Conservation (phyloP, 2,797 vertebrate genomes). For the Paratrypauchen microcephalus region DNA sequence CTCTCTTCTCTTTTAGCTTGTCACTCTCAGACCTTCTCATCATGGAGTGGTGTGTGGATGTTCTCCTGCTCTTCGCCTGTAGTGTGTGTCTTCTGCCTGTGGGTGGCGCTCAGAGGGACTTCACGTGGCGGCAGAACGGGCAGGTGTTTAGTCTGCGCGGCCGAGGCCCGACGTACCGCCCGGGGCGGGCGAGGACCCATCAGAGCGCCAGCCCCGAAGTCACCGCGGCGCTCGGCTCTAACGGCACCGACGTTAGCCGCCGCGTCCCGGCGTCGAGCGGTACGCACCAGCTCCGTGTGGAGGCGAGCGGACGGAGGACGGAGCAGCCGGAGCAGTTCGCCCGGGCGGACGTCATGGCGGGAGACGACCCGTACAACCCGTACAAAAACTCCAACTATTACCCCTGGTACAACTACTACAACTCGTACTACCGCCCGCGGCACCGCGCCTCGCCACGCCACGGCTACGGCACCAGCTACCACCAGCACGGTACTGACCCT, state of each 20-base stretch:
- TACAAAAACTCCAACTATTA: slow-evolving; percentile 88
- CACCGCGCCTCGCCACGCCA: slow-evolving; percentile 67
- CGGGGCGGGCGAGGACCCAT: slow-evolving; percentile 62
- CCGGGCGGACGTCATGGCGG: slow-evolving; percentile 78
- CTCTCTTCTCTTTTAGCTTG: background rate
- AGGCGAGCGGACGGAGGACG: slow-evolving; percentile 52
- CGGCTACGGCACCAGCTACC: slow-evolving; percentile 86
- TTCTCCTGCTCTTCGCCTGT: slow-evolving; percentile 2
- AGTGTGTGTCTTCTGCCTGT: background rate
- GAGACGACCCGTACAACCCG: slow-evolving; percentile 88
- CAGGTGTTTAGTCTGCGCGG: slow-evolving; percentile 85
- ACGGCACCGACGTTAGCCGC: slow-evolving; percentile 51
- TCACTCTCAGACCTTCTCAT: background rate
- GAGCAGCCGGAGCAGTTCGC: background rate
- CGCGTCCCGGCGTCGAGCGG: slow-evolving; percentile 51
- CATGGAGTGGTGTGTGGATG: background rate
- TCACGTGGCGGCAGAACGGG: slow-evolving; percentile 90
- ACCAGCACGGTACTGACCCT: slow-evolving; percentile 83
- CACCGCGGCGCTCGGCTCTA: slow-evolving; percentile 43
- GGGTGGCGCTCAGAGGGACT: slow-evolving; percentile 35
- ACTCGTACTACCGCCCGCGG: slow-evolving; percentile 86
- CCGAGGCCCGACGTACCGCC: slow-evolving; percentile 82
- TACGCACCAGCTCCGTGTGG: slow-evolving; percentile 64
- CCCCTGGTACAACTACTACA: slow-evolving; percentile 90
- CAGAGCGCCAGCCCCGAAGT: slow-evolving; percentile 18